phyloP scores from a whole-genome alignment of 2,113 vertebrate species.

The Macrotis lagotis region DNA sequence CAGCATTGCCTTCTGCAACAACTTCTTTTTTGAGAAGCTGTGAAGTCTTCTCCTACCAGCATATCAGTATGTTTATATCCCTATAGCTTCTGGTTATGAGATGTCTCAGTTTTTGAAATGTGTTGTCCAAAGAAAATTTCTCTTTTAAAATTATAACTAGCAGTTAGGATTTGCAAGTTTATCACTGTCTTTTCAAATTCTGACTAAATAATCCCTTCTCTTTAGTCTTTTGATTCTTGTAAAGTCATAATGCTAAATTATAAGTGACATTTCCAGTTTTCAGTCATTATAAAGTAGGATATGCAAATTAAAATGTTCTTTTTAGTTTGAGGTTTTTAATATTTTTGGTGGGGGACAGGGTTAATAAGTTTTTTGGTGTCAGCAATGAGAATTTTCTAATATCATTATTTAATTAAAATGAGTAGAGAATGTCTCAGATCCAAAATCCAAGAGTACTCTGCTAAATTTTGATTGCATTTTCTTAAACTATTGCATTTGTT shows the following conservation, averaged over 20 bases:
- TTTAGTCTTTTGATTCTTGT: conserved; percentile 34
- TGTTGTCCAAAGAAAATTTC: conserved; percentile 33
- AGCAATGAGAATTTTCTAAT: conserved; percentile 41
- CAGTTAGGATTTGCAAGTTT: conserved; percentile 45
- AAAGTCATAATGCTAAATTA: conserved; percentile 56
- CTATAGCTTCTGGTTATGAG: not conserved
- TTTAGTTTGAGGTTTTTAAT: not conserved
- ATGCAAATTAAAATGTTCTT: conserved; percentile 29
- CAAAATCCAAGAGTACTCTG: conserved; percentile 42
- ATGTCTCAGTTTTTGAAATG: conserved; percentile 56
- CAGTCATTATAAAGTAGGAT: conserved; percentile 4
- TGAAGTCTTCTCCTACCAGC: not conserved
- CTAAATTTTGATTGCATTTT: conserved; percentile 8
- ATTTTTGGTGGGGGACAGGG: not conserved
- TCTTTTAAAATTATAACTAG: conserved; percentile 28
- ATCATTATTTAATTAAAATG: conserved; percentile 31
- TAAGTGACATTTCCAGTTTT: conserved; percentile 14
- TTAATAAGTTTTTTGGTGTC: not conserved
- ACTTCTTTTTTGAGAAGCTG: not conserved
- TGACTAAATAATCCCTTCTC: conserved; percentile 65
- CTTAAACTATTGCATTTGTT: not conserved
- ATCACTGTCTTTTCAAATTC: conserved; percentile 55
- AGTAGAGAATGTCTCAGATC: conserved; percentile 27
- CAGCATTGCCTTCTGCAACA: fast-evolving
- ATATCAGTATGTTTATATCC: not conserved